Evolutionary conservation across 2,888 invertebrate genomes (phyloP).

Genomic region (Amiota communis): DNA sequence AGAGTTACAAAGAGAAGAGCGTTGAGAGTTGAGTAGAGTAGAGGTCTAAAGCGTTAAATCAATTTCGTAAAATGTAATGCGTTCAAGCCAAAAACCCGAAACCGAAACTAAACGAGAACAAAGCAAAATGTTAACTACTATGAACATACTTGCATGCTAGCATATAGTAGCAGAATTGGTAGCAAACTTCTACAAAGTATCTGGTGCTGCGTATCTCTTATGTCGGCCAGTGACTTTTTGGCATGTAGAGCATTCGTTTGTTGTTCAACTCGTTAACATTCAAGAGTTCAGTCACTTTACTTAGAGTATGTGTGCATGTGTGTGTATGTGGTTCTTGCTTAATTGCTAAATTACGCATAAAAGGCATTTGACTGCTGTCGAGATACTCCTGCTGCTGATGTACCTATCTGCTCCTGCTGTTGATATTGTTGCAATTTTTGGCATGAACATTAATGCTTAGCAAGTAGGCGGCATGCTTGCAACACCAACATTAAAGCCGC

Average conservation of each 20-base stretch:
- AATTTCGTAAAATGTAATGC: slow-evolving; percentile 21
- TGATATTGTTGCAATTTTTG: neutral
- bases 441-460: no score
- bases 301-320: neutral
- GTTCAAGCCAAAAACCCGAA: slow-evolving; percentile 2
- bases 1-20: neutral
- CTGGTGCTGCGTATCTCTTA: no score
- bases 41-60: slow-evolving; percentile 15
- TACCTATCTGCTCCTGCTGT: neutral
- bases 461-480: no score
- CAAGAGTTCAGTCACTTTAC: neutral
- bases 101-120: neutral
- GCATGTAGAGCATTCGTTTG: neutral
- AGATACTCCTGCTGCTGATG: no score
- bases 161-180: no score
- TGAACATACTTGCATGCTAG: no score
- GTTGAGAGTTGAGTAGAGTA: neutral
- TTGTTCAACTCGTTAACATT: neutral
- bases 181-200: neutral
- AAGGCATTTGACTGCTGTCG: slow-evolving; percentile 34
- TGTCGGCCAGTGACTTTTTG: slow-evolving; percentile 31
- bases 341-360: slow-evolving; percentile 65
- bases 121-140: neutral
- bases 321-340: slow-evolving; percentile 32
- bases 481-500: no score